phyloP scores from a whole-genome alignment of 2,888 invertebrate genomes.

The Spodoptera littoralis region DNA sequence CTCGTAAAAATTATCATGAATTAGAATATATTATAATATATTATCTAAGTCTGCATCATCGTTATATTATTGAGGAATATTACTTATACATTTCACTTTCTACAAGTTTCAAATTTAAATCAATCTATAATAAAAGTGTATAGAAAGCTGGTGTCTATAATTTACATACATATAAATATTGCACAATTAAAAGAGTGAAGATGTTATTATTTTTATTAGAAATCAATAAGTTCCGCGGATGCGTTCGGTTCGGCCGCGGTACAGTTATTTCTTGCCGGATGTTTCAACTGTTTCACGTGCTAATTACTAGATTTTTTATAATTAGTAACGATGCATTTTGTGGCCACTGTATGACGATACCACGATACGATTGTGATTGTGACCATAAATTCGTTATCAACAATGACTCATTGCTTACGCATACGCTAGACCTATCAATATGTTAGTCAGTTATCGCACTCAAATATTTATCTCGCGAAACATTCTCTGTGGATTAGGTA shows the following conservation, averaged over 20 bases:
- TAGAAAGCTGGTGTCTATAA: slow-evolving; percentile 40
- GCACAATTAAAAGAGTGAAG: slow-evolving; percentile 6
- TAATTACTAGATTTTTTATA: slow-evolving; percentile 57
- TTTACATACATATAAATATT: slow-evolving; percentile 30
- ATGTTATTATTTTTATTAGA: slow-evolving; percentile 32
- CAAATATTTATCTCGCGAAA: not conserved
- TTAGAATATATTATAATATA: slow-evolving; percentile 53
- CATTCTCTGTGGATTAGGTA: not conserved
- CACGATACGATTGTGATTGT: slow-evolving; percentile 12
- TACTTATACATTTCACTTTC: slow-evolving; percentile 44
- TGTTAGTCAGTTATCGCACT: not conserved
- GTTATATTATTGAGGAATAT: slow-evolving; percentile 40
- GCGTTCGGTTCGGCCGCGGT: slow-evolving; percentile 35
- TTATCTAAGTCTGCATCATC: slow-evolving; percentile 46
- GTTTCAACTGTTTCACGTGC: slow-evolving; percentile 63
- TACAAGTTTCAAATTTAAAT: slow-evolving; percentile 33
- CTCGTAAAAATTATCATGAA: slow-evolving; percentile 40
- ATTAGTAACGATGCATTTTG: slow-evolving; percentile 41
- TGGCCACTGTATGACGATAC: slow-evolving; percentile 28
- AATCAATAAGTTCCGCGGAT: slow-evolving; percentile 44
- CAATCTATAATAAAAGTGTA: slow-evolving; percentile 36
- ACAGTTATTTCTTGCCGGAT: slow-evolving; percentile 60
- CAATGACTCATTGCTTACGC: slow-evolving; percentile 3
- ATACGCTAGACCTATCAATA: slow-evolving; percentile 1
- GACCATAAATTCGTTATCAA: slow-evolving; percentile 5